Percentiles rank a stretch among this genome's conserved stretches.
Conservation (phyloP, 2,113 vertebrate species). For the Hippocampus guttulatus region DNA sequence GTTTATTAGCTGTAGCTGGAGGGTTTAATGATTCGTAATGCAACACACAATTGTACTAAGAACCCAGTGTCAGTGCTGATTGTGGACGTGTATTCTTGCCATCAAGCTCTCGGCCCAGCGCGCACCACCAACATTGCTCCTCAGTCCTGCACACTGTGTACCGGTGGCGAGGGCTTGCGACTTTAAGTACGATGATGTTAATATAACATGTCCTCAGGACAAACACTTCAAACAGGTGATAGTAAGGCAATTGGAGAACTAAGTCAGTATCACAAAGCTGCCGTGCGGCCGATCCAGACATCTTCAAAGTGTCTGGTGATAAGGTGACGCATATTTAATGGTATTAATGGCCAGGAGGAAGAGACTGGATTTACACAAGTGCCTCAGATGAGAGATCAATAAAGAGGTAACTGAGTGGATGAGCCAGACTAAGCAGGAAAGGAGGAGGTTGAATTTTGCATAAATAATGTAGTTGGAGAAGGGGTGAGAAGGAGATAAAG, state of each 20-base stretch:
- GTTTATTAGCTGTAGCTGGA: neutral
- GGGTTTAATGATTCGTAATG: neutral
- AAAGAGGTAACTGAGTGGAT: conserved; percentile 60
- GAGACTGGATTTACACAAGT: conserved; percentile 63
- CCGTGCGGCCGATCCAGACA: conserved; percentile 1
- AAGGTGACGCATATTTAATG: conserved; percentile 51
- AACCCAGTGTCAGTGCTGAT: neutral
- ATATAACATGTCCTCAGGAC: neutral
- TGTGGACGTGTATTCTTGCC: neutral
- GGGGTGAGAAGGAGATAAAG: conserved; percentile 19
- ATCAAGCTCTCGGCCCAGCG: neutral
- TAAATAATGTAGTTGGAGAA: conserved; percentile 66
- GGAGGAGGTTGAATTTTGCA: conserved; percentile 70
- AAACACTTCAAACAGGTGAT: conserved; percentile 15
- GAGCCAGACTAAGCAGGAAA: conserved; percentile 64
- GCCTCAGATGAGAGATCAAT: conserved; percentile 68
- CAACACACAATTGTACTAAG: neutral
- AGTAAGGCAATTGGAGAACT: conserved; percentile 26
- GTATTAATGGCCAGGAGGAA: conserved; percentile 30
- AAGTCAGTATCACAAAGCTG: conserved; percentile 17
- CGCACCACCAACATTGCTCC: neutral
- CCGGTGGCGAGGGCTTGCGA: neutral
- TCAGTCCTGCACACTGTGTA: neutral
- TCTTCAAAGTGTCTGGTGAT: conserved; percentile 48
- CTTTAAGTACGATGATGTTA: neutral